Evolutionary conservation across 2,113 vertebrate species (phyloP).

Genomic region (Gorilla gorilla): DNA sequence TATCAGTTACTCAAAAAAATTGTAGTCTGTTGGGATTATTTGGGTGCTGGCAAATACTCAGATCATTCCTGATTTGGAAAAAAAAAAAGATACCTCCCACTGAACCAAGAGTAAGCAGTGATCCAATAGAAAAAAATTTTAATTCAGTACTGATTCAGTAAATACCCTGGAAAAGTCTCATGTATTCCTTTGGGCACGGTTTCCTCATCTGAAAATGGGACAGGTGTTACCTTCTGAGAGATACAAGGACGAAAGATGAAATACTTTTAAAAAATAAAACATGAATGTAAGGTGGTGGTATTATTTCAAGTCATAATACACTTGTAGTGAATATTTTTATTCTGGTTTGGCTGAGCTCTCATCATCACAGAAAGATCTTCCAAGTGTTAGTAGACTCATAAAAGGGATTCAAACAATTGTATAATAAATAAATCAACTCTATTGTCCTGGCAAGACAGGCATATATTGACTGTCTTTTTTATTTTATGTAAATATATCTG

Average conservation of each 20-base stretch:
- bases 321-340: not conserved
- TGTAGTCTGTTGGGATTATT: not conserved
- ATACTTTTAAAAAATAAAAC: conserved; percentile 23
- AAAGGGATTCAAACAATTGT: not conserved
- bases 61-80: not conserved
- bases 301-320: not conserved
- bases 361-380: not conserved
- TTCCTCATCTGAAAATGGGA: not conserved
- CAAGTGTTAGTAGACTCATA: not conserved
- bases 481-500: not conserved
- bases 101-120: not conserved
- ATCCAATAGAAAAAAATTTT: not conserved
- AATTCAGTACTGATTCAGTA: not conserved
- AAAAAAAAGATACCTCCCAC: not conserved
- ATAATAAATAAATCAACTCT: not conserved
- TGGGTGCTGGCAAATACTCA: not conserved
- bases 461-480: not conserved
- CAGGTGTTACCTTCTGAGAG: not conserved
- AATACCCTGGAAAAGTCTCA: not conserved
- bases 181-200: not conserved
- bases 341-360: not conserved
- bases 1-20: not conserved
- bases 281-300: not conserved
- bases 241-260: not conserved
- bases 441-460: not conserved